A percentile compares a stretch with the other conserved stretches of the same genome.
These are phyloP conservation scores for Drosophila affinis DNA, from an alignment of 2,888 invertebrate genomes.

Conservation along the genomic window DNA sequence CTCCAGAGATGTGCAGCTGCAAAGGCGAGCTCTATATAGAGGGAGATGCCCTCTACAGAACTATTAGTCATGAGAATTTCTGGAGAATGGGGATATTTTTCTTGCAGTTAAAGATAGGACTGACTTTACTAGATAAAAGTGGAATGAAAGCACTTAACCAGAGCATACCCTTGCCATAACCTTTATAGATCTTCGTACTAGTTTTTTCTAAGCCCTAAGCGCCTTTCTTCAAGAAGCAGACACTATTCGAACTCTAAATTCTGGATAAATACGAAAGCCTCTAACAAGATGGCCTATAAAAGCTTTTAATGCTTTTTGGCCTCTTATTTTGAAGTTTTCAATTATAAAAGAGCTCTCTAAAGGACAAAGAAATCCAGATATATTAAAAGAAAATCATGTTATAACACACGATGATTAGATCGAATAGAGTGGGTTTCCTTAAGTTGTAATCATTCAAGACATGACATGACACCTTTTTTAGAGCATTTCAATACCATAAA, in stretches of 20 bases:
- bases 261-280: background rate
- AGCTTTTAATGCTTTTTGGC: background rate
- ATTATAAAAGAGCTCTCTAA: background rate
- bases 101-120: background rate
- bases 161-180: too few relatives aligned
- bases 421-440: background rate
- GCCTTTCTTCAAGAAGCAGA: background rate
- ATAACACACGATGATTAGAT: too few relatives aligned
- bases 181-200: background rate
- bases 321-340: background rate
- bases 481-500: too few relatives aligned
- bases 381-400: background rate
- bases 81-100: background rate
- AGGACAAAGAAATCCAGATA: background rate
- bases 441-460: too few relatives aligned
- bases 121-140: background rate
- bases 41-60: background rate
- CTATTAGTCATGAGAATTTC: constrained; percentile 5
- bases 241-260: background rate
- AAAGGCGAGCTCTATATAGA: background rate
- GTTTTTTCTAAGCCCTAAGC: background rate
- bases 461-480: too few relatives aligned
- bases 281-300: background rate
- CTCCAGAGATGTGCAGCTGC: constrained; percentile 27
- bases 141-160: background rate